Percentiles rank a stretch among this genome's conserved stretches.
Conservation (phyloP, 2,113 vertebrate genomes). For the Copsychus sechellarum region DNA sequence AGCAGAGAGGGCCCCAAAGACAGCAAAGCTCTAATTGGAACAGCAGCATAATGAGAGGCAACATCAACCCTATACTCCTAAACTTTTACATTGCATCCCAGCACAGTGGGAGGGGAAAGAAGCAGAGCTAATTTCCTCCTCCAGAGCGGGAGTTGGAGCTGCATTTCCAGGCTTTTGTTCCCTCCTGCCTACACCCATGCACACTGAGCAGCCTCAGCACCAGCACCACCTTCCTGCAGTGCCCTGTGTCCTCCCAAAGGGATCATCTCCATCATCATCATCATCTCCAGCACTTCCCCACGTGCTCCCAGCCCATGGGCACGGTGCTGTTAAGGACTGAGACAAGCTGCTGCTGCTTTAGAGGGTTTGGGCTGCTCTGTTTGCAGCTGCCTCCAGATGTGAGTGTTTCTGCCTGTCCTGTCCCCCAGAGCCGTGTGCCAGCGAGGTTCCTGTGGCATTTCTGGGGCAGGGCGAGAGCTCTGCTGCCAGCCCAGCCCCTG, state of each 20-base stretch:
- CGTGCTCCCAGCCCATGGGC: background rate
- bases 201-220: background rate
- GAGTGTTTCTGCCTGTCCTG: background rate
- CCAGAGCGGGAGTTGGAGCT: background rate
- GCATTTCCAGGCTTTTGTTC: background rate
- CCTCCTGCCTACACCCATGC: background rate
- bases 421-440: background rate
- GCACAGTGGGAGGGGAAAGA: background rate
- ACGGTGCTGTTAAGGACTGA: background rate
- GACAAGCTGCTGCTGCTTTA: background rate
- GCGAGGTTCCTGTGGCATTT: background rate
- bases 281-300: background rate
- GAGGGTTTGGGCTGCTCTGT: background rate
- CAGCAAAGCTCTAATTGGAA: background rate
- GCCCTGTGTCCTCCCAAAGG: background rate
- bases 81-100: background rate
- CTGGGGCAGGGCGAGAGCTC: background rate
- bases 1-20: background rate
- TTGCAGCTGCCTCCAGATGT: background rate
- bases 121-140: background rate
- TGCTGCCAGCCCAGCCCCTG: background rate
- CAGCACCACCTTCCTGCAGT: background rate
- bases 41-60: background rate
- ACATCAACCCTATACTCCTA: background rate
- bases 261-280: no score